Conservation (phyloP, 2,888 invertebrate species). For the Heliconius ismenius region DNA sequence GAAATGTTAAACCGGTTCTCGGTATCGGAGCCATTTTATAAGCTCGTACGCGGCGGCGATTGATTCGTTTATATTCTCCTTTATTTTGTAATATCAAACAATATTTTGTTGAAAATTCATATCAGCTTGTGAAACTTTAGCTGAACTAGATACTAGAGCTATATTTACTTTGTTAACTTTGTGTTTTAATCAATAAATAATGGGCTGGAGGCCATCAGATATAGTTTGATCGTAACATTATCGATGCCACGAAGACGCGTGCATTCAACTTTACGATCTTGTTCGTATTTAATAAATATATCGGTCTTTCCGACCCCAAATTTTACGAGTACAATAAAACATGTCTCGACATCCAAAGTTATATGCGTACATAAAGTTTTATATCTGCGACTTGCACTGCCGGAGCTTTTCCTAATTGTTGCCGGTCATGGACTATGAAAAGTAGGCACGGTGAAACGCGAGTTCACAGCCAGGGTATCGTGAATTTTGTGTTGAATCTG, state of each 20-base stretch:
- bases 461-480: conserved; percentile 46
- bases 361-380: conserved; percentile 82
- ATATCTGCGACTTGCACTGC: conserved; percentile 78
- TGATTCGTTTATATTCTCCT: conserved; percentile 15
- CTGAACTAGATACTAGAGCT: not conserved
- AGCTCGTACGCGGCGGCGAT: conserved; percentile 50
- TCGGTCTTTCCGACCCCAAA: conserved; percentile 79
- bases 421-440: conserved; percentile 70
- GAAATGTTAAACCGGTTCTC: conserved; percentile 66
- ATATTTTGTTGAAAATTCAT: not conserved
- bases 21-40: conserved; percentile 64
- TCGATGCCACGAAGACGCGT: conserved; percentile 75
- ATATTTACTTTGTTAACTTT: conserved; percentile 25
- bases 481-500: conserved; percentile 34
- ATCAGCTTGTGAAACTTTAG: not conserved
- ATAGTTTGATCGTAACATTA: conserved; percentile 70
- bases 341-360: conserved; percentile 82
- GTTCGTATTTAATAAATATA: conserved; percentile 82
- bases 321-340: conserved; percentile 81
- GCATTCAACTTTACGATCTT: conserved; percentile 77
- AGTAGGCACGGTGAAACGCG: conserved; percentile 57
- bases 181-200: conserved; percentile 49
- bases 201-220: conserved; percentile 53
- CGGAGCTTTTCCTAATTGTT: conserved; percentile 77
- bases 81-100: not conserved